Conservation (phyloP, 37 sponge, comb jelly and placozoan species). For the Ephydatia muelleri region DNA sequence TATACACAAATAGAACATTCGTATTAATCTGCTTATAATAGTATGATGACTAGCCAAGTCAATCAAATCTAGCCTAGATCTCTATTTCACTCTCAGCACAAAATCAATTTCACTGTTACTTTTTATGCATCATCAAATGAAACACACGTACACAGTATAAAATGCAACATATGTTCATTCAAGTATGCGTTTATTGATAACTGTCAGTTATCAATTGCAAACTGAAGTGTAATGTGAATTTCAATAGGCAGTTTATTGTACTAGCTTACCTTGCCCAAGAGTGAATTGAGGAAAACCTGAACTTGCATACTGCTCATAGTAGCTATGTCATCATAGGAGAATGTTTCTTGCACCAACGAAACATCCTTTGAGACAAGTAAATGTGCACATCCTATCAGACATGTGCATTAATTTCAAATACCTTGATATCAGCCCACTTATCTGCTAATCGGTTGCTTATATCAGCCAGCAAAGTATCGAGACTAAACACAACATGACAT, state of each 20-base stretch:
- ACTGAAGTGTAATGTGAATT: too few relatives aligned
- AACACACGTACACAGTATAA: too few relatives aligned
- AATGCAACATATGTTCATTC: too few relatives aligned
- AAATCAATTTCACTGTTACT: too few relatives aligned
- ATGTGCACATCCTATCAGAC: neutral
- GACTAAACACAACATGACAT: slow-evolving; percentile 2
- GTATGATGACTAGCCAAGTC: neutral
- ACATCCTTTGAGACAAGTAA: neutral
- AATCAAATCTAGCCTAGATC: too few relatives aligned
- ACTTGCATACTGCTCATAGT: slow-evolving; percentile 13
- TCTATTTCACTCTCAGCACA: too few relatives aligned
- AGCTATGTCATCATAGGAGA: slow-evolving; percentile 35
- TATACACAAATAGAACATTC: too few relatives aligned
- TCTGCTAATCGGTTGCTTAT: slow-evolving; percentile 59
- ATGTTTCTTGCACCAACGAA: slow-evolving; percentile 12
- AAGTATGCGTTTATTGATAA: too few relatives aligned
- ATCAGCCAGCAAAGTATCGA: slow-evolving; percentile 62
- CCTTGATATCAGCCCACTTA: slow-evolving; percentile 44
- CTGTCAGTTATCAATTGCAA: too few relatives aligned
- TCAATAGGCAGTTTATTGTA: neutral
- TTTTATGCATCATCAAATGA: too few relatives aligned
- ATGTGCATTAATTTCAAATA: neutral
- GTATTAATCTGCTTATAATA: too few relatives aligned
- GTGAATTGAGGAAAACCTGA: slow-evolving; percentile 54
- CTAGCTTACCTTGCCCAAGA: slow-evolving; percentile 44